These are phyloP conservation scores for Drosophila peninsularis DNA, from an alignment of 2,888 invertebrate genomes.

Conservation along the genomic window DNA sequence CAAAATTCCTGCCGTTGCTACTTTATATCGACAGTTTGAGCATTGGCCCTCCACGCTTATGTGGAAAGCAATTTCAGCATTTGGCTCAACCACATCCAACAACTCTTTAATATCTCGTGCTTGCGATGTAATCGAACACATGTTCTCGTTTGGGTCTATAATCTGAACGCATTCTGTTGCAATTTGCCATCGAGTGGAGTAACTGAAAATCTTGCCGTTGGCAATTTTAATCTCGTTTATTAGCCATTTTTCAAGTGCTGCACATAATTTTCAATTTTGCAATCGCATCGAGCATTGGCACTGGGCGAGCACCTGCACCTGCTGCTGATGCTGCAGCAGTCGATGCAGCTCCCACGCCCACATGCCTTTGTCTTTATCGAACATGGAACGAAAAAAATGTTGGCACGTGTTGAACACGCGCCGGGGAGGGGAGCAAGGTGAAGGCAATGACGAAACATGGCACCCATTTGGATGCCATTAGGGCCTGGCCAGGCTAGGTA, in stretches of 20 bases:
- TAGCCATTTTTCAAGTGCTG: conserved; percentile 78
- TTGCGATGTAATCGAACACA: background rate
- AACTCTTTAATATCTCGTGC: background rate
- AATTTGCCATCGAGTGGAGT: conserved; percentile 32
- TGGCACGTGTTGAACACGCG: conserved; percentile 7
- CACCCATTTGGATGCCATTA: conserved; percentile 71
- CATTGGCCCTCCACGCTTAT: background rate
- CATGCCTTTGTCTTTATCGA: conserved; percentile 72
- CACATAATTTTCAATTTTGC: conserved; percentile 78
- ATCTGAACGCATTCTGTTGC: conserved; percentile 18
- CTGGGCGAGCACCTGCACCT: conserved; percentile 38
- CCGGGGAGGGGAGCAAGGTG: background rate
- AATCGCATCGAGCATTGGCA: conserved; percentile 39
- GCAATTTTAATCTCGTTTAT: conserved; percentile 80
- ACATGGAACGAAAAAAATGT: conserved; percentile 38
- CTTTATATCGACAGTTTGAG: background rate
- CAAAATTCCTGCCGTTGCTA: background rate
- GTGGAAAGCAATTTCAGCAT: conserved; percentile 7
- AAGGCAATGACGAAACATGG: conserved; percentile 54
- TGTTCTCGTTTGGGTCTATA: conserved; percentile 18
- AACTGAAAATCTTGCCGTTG: conserved; percentile 57
- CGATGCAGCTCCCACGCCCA: conserved; percentile 10
- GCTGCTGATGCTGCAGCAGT: conserved; percentile 36
- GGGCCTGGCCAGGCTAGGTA: conserved; percentile 31
- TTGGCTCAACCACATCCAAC: background rate